Evolutionary conservation across 2,113 vertebrate species (phyloP).

Genomic region (Rhinopomastus cyanomelas): DNA sequence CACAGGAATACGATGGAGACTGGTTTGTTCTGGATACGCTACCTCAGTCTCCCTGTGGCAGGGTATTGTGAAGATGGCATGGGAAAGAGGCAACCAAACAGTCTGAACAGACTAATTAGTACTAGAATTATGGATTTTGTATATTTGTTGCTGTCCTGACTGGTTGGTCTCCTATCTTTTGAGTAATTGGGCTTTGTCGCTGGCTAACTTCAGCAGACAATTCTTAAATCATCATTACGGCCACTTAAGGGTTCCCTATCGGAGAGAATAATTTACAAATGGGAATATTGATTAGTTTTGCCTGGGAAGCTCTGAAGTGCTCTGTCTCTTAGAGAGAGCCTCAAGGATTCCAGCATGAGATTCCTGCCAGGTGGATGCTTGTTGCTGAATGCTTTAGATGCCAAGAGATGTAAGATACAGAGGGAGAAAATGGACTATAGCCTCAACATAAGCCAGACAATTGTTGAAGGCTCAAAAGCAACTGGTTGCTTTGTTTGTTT

Average conservation of each 20-base stretch:
- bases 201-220: not conserved
- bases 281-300: not conserved
- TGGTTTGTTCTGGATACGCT: not conserved
- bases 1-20: not conserved
- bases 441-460: not conserved
- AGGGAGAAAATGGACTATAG: not conserved
- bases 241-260: not conserved
- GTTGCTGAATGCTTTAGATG: not conserved
- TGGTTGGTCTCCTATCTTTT: not conserved
- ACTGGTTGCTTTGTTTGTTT: not conserved
- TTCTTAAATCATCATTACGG: not conserved
- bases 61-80: not conserved
- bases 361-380: not conserved
- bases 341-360: not conserved
- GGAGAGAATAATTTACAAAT: not conserved
- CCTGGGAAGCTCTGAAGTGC: not conserved
- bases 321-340: not conserved
- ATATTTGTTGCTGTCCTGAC: conserved; percentile 8
- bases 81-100: not conserved
- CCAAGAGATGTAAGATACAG: not conserved
- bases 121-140: not conserved
- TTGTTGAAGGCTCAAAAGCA: not conserved
- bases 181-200: not conserved
- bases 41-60: not conserved
- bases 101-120: not conserved